Base-by-base conservation (phyloP, 2,888 invertebrate genomes). In the Xiphydria camelus region DNA sequence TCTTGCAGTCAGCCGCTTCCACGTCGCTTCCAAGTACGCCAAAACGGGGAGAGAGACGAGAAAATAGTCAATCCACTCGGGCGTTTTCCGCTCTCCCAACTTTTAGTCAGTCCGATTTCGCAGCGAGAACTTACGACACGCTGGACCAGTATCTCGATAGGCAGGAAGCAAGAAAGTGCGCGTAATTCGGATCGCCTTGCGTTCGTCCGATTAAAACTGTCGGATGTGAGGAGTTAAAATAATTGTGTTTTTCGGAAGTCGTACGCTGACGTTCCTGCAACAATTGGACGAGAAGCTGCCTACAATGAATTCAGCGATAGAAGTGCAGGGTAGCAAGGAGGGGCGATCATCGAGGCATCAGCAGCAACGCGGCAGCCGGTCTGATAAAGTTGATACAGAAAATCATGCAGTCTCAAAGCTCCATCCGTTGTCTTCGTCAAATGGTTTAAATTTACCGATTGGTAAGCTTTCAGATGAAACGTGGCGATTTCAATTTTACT, bases 11-110 rank as follows among this genome's bases (percentile, higher is more conserved):
- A n/a, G 37, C 43, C 6, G 20, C 47, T 9, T 49, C 51, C 12
- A 47, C 45, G 45, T 58, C 58, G 15, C 50, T 58, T 32, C 55
- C 58, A 6, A 58, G 44, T 40, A 45, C 58, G 9, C 58, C 58
- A 7, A 47, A 53, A 4, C 45, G 9, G 2, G 38, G 31, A 22
- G 25, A 47, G n/a, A 38, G 6, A 29, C n/a, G n/a, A n/a, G n/a
- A n/a, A n/a, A n/a, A n/a, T n/a, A n/a, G n/a, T n/a, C n/a, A n/a
- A n/a, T n/a, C n/a, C n/a, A n/a, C n/a, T 15, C 53, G 55, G 7
- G 50, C 45, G 4, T 32, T 39, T 31, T 55, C 56, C 5, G 55
- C 56, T 1, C 4, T 55, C 18, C 15, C 42, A 12, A 18, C 31
- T 10, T 37, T 37, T 29, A 26, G 33, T 49, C 5, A 34, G n/a